phyloP scores from a whole-genome alignment of 2,797 vertebrate genomes.

The Triplophysa bombifrons region DNA sequence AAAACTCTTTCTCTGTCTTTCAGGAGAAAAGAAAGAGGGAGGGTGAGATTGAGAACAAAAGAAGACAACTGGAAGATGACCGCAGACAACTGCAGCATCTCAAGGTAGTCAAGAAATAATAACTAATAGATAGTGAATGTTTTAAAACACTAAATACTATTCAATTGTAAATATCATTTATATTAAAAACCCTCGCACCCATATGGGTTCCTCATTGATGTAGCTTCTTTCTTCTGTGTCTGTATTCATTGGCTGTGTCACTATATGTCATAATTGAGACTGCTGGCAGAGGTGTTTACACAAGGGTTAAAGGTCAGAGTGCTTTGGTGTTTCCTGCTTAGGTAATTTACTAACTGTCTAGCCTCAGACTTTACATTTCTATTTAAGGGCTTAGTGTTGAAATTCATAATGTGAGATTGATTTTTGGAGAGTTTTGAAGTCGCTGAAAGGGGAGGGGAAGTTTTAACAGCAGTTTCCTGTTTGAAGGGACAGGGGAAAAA shows the following conservation, averaged over 20 bases:
- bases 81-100: slow-evolving; percentile 92
- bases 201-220: no score
- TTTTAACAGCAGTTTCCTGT: slow-evolving; percentile 75
- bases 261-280: neutral
- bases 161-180: neutral
- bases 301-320: slow-evolving; percentile 32
- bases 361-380: slow-evolving; percentile 52
- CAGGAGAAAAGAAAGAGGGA: slow-evolving; percentile 93
- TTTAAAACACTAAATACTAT: neutral
- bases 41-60: slow-evolving; percentile 91
- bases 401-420: slow-evolving; percentile 47
- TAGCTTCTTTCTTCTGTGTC: neutral
- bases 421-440: slow-evolving; percentile 51
- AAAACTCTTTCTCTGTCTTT: slow-evolving; percentile 25
- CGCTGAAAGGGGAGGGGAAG: slow-evolving; percentile 46
- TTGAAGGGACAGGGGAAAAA: slow-evolving; percentile 75
- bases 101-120: slow-evolving; percentile 77
- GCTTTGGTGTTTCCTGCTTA: slow-evolving; percentile 44
- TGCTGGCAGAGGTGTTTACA: slow-evolving; percentile 1
- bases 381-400: slow-evolving; percentile 64
- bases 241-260: slow-evolving; percentile 5
- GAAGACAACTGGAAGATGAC: slow-evolving; percentile 93
- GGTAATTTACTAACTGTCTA: slow-evolving; percentile 47
- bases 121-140: neutral
- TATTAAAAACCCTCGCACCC: neutral